phyloP scores from a whole-genome alignment of 1,140 invertebrate species.

The Brachionus plicatilis region DNA sequence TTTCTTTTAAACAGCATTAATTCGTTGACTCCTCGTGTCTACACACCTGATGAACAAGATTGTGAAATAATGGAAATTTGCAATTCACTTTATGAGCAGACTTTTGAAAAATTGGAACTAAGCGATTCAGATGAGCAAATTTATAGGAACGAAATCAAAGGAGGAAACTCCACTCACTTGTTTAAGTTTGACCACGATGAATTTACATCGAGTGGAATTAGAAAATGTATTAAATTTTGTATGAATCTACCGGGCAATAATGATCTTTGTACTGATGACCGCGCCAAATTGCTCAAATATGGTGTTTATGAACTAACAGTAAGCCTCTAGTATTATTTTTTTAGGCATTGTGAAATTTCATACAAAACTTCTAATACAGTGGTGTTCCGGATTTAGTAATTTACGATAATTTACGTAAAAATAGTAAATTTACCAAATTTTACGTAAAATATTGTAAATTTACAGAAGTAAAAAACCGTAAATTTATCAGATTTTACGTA shows the following conservation, averaged over 20 bases:
- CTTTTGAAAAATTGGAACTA: background rate
- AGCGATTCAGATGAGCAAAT: background rate
- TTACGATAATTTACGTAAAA: too few relatives aligned
- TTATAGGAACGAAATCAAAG: background rate
- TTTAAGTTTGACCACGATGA: background rate
- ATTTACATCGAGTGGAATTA: slow-evolving; percentile 17
- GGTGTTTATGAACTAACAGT: slow-evolving; percentile 17
- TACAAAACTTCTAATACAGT: too few relatives aligned
- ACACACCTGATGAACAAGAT: slow-evolving; percentile 16
- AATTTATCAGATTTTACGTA: too few relatives aligned
- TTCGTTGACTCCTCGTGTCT: background rate
- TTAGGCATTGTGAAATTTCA: too few relatives aligned
- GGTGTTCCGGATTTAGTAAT: too few relatives aligned
- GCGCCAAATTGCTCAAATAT: slow-evolving; percentile 38
- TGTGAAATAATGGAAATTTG: slow-evolving; percentile 38
- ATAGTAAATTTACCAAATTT: too few relatives aligned
- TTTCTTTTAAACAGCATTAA: background rate
- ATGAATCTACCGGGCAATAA: slow-evolving; percentile 38
- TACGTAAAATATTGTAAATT: too few relatives aligned
- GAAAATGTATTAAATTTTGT: slow-evolving; percentile 28
- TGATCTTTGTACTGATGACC: slow-evolving; percentile 34
- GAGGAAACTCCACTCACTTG: background rate
- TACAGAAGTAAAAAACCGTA: too few relatives aligned
- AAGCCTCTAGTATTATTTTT: background rate
- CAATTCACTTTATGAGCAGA: background rate